phyloP scores from a whole-genome alignment of 2,113 vertebrate genomes.

The Pipra filicauda region DNA sequence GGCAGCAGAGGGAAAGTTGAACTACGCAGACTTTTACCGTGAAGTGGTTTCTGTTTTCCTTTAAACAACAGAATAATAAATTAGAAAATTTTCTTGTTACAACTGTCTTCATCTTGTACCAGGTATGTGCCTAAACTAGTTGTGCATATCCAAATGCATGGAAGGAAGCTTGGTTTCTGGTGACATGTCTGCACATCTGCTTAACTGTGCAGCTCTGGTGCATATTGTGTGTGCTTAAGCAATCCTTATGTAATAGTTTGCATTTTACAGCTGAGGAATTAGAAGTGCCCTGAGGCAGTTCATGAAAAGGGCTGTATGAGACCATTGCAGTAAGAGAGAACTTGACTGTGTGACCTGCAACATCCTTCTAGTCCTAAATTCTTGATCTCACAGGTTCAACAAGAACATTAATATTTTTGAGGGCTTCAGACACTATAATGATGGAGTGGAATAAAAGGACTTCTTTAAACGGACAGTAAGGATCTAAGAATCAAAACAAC shows the following conservation, averaged over 20 bases:
- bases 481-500: not conserved
- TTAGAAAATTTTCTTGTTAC: not conserved
- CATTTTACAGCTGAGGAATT: not conserved
- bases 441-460: not conserved
- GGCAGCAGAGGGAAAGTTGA: not conserved
- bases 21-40: not conserved
- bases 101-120: not conserved
- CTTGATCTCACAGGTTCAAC: not conserved
- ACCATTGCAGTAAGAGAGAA: not conserved
- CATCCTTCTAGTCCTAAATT: not conserved
- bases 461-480: not conserved
- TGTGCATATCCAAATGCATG: fast-evolving
- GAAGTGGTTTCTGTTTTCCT: not conserved
- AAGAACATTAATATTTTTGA: not conserved
- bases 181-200: not conserved
- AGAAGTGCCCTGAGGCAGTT: not conserved
- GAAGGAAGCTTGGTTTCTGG: not conserved
- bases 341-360: not conserved
- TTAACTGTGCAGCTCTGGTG: not conserved
- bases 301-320: not conserved
- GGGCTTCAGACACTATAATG: not conserved
- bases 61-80: not conserved
- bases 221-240: not conserved
- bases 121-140: not conserved
- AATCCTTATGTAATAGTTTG: not conserved